Conservation (phyloP, 2,888 invertebrate species). For the Hyposoter didymator region DNA sequence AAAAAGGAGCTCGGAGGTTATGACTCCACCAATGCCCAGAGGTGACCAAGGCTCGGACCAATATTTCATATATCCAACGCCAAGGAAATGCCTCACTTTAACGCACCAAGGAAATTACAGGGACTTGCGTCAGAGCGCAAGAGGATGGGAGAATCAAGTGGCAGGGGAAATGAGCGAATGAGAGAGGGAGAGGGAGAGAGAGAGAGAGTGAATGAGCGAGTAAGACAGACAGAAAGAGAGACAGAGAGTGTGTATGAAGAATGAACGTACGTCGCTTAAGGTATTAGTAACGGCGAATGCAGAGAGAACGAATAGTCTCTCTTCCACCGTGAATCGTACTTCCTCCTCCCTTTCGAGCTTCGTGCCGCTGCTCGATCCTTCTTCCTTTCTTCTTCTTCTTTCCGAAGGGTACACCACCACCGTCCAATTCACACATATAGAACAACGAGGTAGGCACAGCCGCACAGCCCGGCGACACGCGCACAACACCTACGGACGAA, state of each 20-base stretch:
- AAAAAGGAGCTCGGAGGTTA: not conserved
- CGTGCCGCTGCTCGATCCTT: constrained; percentile 65
- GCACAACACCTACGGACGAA: constrained; percentile 47
- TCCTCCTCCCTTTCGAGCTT: constrained; percentile 65
- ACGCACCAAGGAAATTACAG: constrained; percentile 35
- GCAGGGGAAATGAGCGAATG: constrained; percentile 10
- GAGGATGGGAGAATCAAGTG: constrained; percentile 6
- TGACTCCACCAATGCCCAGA: not conserved
- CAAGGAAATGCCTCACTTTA: constrained; percentile 57
- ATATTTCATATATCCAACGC: constrained; percentile 64
- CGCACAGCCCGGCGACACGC: constrained; percentile 61
- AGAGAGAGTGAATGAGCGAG: constrained; percentile 1
- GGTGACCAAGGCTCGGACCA: constrained; percentile 66
- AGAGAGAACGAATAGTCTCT: constrained; percentile 58
- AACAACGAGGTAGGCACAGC: constrained; percentile 59
- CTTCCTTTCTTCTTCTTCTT: constrained; percentile 64
- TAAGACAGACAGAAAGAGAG: constrained; percentile 21
- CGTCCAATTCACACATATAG: constrained; percentile 68
- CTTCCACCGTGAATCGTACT: constrained; percentile 63
- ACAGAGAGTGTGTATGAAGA: constrained; percentile 46
- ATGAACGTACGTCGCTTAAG: constrained; percentile 56
- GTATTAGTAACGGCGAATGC: constrained; percentile 57
- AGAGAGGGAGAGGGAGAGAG: not conserved
- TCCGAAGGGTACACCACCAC: constrained; percentile 59
- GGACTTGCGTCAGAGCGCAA: constrained; percentile 39